phyloP scores from a whole-genome alignment of 1,140 invertebrate species.

The Lutraria rhynchaena region DNA sequence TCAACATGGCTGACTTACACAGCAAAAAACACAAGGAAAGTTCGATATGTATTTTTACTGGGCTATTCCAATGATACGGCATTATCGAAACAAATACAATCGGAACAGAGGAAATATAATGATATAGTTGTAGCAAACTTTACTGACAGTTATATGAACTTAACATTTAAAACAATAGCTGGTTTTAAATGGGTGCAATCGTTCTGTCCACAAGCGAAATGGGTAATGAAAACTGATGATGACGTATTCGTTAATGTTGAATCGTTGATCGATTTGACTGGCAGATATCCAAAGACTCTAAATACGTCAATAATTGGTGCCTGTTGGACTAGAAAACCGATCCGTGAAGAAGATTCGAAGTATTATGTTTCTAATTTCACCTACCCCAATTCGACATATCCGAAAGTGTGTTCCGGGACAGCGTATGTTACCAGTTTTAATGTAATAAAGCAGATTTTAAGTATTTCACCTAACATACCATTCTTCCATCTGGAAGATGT shows the following conservation, averaged over 20 bases:
- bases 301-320: no score
- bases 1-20: slow-evolving; percentile 45
- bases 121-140: slow-evolving; percentile 69
- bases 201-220: slow-evolving; percentile 62
- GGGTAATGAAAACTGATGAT: slow-evolving; percentile 68
- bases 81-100: neutral
- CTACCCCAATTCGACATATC: no score
- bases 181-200: slow-evolving; percentile 62
- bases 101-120: slow-evolving; percentile 54
- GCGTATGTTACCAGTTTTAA: no score
- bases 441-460: no score
- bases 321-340: no score
- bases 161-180: slow-evolving; percentile 66
- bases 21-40: slow-evolving; percentile 27
- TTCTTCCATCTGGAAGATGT: no score
- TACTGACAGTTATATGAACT: slow-evolving; percentile 63
- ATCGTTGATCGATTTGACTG: no score
- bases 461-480: no score
- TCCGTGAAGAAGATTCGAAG: no score
- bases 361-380: no score
- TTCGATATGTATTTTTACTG: slow-evolving; percentile 62
- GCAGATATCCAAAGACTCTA: no score
- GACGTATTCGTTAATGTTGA: slow-evolving; percentile 66
- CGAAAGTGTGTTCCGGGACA: no score
- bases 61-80: slow-evolving; percentile 35